A percentile compares a stretch with the other conserved stretches of the same genome.
These are phyloP conservation scores for Hirundo rustica DNA, from an alignment of 2,797 vertebrate genomes.

Conservation along the genomic window DNA sequence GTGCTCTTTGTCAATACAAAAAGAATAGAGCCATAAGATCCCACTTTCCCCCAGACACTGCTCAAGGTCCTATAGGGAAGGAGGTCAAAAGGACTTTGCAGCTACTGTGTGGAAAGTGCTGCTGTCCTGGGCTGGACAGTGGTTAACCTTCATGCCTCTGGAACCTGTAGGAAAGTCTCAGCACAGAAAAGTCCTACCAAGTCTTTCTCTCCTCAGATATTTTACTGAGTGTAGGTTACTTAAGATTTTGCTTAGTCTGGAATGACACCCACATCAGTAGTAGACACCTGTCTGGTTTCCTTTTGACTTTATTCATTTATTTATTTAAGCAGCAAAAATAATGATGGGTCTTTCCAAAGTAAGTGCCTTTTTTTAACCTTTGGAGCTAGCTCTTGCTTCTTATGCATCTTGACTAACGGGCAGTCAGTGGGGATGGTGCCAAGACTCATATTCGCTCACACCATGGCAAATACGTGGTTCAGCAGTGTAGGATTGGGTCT, in stretches of 20 bases:
- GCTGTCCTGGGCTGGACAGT: background rate
- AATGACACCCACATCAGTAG: background rate
- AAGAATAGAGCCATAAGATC: background rate
- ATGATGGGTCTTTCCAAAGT: background rate
- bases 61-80: background rate
- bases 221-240: background rate
- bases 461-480: rapidly evolving
- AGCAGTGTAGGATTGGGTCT: background rate
- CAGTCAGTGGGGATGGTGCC: background rate
- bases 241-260: background rate
- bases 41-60: rapidly evolving
- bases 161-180: background rate
- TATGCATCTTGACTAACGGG: background rate
- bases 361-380: background rate
- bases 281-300: background rate
- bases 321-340: background rate
- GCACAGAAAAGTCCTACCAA: background rate
- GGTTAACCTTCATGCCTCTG: background rate
- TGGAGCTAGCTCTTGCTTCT: background rate
- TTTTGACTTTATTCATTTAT: background rate
- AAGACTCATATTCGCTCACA: background rate
- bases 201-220: background rate
- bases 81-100: background rate
- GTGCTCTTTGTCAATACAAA: background rate
- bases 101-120: background rate